phyloP scores from a whole-genome alignment of 2,797 vertebrate genomes.

The Spea hammondii region DNA sequence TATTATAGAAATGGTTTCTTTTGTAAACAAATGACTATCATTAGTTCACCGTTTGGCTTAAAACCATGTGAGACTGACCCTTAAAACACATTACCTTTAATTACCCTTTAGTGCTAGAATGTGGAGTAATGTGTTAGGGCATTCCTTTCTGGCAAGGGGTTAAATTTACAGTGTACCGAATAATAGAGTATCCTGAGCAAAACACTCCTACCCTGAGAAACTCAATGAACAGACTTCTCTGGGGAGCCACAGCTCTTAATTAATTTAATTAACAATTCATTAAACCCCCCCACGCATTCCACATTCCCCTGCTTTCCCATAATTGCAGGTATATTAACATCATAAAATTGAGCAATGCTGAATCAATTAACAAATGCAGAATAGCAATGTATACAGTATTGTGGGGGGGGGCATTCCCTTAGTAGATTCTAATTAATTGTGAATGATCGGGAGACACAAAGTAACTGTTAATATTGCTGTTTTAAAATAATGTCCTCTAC shows the following conservation, averaged over 20 bases:
- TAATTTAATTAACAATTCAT: conserved; percentile 55
- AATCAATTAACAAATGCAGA: conserved; percentile 52
- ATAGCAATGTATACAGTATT: conserved; percentile 52
- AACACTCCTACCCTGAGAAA: conserved; percentile 40
- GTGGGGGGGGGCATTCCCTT: conserved; percentile 14
- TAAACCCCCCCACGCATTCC: conserved; percentile 47
- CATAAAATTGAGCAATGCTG: conserved; percentile 52
- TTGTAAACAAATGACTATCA: too few species aligned
- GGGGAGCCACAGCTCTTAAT: conserved; percentile 53
- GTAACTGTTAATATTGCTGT: conserved; percentile 29
- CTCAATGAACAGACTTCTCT: conserved; percentile 47
- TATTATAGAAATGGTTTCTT: too few species aligned
- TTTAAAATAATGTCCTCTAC: too few species aligned
- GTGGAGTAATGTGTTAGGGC: background rate
- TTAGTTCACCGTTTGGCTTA: too few species aligned
- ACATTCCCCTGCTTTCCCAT: conserved; percentile 45
- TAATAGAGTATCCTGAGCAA: conserved; percentile 51
- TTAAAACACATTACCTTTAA: background rate
- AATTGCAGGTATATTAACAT: conserved; percentile 55
- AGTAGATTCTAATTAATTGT: conserved; percentile 44
- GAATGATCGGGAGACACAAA: conserved; percentile 35
- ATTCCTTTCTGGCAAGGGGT: conserved; percentile 28
- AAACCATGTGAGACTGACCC: background rate
- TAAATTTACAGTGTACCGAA: conserved; percentile 32
- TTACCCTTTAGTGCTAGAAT: too few species aligned